phyloP scores from a whole-genome alignment of 2,113 vertebrate species.

The Piaya cayana region DNA sequence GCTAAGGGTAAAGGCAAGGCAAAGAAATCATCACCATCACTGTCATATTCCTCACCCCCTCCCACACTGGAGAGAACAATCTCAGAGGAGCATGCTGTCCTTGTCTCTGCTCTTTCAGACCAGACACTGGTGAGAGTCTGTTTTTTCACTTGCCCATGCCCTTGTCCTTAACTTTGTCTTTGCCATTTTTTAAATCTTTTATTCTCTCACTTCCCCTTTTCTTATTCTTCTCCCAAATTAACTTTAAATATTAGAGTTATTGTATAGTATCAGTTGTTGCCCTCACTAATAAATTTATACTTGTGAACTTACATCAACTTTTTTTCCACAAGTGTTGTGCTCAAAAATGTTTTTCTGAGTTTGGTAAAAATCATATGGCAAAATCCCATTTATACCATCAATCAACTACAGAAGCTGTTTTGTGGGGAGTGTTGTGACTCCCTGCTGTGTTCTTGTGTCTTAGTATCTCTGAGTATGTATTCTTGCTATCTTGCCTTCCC shows the following conservation, averaged over 20 bases:
- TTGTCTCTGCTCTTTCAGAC: not conserved
- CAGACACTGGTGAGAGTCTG: not conserved
- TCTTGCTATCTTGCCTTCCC: not conserved
- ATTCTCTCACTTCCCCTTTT: not conserved
- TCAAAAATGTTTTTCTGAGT: not conserved
- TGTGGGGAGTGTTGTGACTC: not conserved
- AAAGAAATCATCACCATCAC: not conserved
- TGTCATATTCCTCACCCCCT: not conserved
- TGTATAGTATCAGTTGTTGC: not conserved
- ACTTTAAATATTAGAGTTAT: not conserved
- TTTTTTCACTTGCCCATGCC: not conserved
- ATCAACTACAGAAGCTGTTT: not conserved
- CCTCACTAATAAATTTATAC: not conserved
- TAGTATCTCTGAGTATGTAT: not conserved
- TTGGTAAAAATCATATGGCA: not conserved
- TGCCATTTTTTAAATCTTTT: not conserved
- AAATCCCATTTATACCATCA: not conserved
- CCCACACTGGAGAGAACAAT: not conserved
- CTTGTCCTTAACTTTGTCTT: not conserved
- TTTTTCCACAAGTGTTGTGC: not conserved
- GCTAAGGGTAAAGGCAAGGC: not conserved
- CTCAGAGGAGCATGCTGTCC: rapidly evolving
- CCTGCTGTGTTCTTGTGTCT: not conserved
- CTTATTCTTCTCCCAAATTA: not conserved
- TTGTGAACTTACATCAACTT: not conserved